phyloP scores from a whole-genome alignment of 2,113 vertebrate species.

The Tichodroma muraria region DNA sequence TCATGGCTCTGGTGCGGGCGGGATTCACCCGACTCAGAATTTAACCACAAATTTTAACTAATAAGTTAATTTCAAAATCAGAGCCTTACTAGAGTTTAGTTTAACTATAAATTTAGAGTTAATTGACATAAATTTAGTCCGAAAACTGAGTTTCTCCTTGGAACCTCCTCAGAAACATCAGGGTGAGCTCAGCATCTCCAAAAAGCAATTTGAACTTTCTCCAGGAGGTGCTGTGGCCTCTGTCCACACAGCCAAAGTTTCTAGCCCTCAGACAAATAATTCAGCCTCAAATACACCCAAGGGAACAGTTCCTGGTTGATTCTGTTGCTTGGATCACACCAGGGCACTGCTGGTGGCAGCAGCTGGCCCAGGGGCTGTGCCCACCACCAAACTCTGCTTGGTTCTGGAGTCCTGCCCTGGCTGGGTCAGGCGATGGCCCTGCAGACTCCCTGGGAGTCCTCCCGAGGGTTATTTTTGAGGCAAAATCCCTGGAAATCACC shows the following conservation, averaged over 20 bases:
- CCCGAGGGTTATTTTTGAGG: background rate
- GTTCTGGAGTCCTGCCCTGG: background rate
- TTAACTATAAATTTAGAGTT: background rate
- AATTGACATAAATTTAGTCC: background rate
- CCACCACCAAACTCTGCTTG: background rate
- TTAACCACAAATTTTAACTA: background rate
- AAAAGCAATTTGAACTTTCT: background rate
- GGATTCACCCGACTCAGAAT: too few species aligned
- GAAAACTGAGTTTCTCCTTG: fast-evolving
- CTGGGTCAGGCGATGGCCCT: background rate
- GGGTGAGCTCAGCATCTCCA: background rate
- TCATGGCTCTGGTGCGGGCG: too few species aligned
- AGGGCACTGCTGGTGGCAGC: background rate
- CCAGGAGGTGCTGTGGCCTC: background rate
- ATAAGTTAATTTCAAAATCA: background rate
- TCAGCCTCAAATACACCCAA: background rate
- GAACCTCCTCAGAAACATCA: background rate
- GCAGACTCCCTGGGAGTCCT: background rate
- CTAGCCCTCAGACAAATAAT: background rate
- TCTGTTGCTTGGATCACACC: background rate
- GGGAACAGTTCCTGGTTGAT: background rate
- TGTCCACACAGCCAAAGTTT: background rate
- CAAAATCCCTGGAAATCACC: background rate
- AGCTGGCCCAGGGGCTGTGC: background rate
- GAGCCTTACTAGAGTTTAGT: background rate